Evolutionary conservation across 2,888 invertebrate genomes (phyloP).

Genomic region (Andrena camellia): DNA sequence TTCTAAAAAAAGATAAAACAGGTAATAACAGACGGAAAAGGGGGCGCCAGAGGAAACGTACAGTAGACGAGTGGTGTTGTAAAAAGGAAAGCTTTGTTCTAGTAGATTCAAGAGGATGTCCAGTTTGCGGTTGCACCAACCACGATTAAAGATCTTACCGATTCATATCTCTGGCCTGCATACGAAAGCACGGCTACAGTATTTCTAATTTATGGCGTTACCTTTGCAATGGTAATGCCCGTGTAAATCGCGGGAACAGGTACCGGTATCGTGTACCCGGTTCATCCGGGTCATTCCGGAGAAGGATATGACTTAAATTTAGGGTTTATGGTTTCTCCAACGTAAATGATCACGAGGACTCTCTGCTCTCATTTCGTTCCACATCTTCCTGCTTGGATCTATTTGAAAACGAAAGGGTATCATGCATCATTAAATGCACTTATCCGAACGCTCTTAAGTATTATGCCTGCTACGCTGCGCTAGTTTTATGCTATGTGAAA

Average conservation of each 20-base stretch:
- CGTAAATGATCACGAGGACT: conserved; percentile 66
- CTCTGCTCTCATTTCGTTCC: conserved; percentile 31
- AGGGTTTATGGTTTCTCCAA: conserved; percentile 68
- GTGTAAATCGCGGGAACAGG: conserved; percentile 71
- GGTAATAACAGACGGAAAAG: not conserved
- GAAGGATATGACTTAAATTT: conserved; percentile 66
- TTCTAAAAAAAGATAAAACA: not conserved
- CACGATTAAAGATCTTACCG: conserved; percentile 75
- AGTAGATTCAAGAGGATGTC: conserved; percentile 40
- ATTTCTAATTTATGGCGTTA: conserved; percentile 74
- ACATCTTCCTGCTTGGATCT: conserved; percentile 26
- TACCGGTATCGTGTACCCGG: conserved; percentile 68
- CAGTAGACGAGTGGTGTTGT: not conserved
- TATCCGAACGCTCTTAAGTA: conserved; percentile 70
- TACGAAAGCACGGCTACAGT: conserved; percentile 70
- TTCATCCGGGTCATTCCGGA: conserved; percentile 67
- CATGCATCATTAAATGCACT: conserved; percentile 73
- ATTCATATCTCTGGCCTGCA: conserved; percentile 73
- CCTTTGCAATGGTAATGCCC: conserved; percentile 76
- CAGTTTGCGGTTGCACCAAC: conserved; percentile 47
- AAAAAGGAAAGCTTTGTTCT: conserved; percentile 29
- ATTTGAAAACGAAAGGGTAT: conserved; percentile 54
- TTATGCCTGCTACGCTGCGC: conserved; percentile 48
- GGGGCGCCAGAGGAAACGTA: too few relatives aligned
- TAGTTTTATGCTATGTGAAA: conserved; percentile 68